Evolutionary conservation across 2,113 vertebrate species (phyloP).

Genomic region (Coreoperca whiteheadi): DNA sequence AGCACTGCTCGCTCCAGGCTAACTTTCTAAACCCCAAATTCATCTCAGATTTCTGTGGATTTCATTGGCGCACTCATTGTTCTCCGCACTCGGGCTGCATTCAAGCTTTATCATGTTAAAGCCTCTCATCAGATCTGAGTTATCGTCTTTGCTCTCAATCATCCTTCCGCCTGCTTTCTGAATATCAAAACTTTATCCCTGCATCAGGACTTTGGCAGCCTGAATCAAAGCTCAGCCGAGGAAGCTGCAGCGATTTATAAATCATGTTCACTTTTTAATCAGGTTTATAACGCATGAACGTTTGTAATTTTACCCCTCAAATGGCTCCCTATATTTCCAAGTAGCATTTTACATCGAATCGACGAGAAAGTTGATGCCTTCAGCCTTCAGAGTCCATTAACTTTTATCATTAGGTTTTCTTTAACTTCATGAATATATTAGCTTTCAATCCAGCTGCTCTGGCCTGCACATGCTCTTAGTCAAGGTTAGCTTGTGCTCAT

Average conservation of each 20-base stretch:
- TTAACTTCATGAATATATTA: conserved; percentile 91
- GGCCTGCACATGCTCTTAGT: conserved; percentile 85
- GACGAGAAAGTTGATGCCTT: conserved; percentile 78
- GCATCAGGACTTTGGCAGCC: conserved; percentile 77
- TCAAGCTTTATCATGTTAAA: conserved; percentile 77
- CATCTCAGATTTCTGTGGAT: conserved; percentile 76
- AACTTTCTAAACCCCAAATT: conserved; percentile 77
- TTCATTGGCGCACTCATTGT: conserved; percentile 67
- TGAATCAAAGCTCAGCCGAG: conserved; percentile 68
- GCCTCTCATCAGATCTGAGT: conserved; percentile 80
- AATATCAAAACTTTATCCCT: conserved; percentile 81
- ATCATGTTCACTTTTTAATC: conserved; percentile 77
- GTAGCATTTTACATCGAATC: conserved; percentile 66
- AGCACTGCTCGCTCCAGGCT: conserved; percentile 34
- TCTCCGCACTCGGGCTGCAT: conserved; percentile 71
- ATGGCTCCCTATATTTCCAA: conserved; percentile 61
- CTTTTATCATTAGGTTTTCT: conserved; percentile 89
- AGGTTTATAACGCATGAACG: conserved; percentile 75
- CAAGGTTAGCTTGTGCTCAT: conserved; percentile 97
- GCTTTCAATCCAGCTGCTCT: conserved; percentile 84
- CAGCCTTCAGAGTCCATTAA: conserved; percentile 89
- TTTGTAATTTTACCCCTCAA: conserved; percentile 79
- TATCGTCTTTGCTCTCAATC: conserved; percentile 79
- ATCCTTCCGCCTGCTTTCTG: conserved; percentile 69
- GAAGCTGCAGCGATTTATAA: conserved; percentile 77